A percentile compares a stretch with the other conserved stretches of the same genome.
phyloP scores from a whole-genome alignment of 2,113 vertebrate genomes.

The Microcebus lehilahytsara region DNA sequence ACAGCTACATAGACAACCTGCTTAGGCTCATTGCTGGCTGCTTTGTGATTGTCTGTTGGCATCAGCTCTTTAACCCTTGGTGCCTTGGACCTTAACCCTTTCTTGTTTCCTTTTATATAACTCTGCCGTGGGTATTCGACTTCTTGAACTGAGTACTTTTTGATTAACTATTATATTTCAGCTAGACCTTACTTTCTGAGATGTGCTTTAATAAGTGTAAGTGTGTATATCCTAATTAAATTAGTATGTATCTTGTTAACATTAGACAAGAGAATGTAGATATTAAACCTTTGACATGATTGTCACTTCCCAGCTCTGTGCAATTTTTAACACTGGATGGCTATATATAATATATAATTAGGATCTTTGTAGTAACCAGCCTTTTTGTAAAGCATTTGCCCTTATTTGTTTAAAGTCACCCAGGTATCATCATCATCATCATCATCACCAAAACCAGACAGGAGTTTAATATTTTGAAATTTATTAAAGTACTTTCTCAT shows the following conservation, averaged over 20 bases:
- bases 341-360: not conserved
- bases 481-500: not conserved
- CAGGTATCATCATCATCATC: not conserved
- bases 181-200: not conserved
- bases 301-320: not conserved
- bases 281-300: not conserved
- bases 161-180: not conserved
- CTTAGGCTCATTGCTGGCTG: not conserved
- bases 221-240: not conserved
- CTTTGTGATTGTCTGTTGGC: not conserved
- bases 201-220: not conserved
- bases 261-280: not conserved
- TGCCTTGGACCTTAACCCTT: not conserved
- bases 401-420: not conserved
- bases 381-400: not conserved
- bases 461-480: not conserved
- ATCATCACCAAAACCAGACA: not conserved
- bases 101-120: not conserved
- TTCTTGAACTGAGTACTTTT: constrained; percentile 6
- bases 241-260: not conserved
- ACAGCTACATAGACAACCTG: no score
- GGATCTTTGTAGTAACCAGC: not conserved
- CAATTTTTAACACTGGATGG: not conserved
- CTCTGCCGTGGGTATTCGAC: not conserved
- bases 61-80: not conserved